These are phyloP conservation scores for Macropis europaea DNA, from an alignment of 2,888 invertebrate genomes.

Conservation along the genomic window DNA sequence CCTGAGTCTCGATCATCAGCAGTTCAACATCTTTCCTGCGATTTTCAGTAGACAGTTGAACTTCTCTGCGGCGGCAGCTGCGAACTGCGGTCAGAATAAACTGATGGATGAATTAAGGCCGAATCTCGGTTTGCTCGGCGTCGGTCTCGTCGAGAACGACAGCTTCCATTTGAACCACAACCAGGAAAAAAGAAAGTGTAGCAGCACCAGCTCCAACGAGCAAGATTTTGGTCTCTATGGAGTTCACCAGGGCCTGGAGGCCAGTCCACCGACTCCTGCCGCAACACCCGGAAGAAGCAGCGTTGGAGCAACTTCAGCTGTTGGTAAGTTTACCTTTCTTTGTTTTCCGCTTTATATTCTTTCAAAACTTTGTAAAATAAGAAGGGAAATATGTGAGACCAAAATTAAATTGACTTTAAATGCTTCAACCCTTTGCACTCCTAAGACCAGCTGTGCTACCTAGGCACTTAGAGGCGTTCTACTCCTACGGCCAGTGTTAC, in stretches of 20 bases:
- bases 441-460: no score
- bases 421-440: no score
- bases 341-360: not conserved
- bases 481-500: no score
- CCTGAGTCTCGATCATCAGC: conserved; percentile 85
- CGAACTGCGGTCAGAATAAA: conserved; percentile 86
- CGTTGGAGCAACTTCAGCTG: conserved; percentile 73
- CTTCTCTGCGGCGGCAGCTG: conserved; percentile 84
- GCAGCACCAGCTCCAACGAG: conserved; percentile 89
- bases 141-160: conserved; percentile 90
- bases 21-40: conserved; percentile 95
- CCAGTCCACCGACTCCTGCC: conserved; percentile 77
- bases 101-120: conserved; percentile 94
- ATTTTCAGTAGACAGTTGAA: conserved; percentile 94
- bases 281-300: conserved; percentile 76
- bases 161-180: conserved; percentile 82
- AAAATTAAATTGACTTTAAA: no score
- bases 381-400: no score
- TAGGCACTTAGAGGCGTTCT: no score
- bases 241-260: conserved; percentile 80
- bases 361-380: no score
- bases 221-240: conserved; percentile 95
- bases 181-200: conserved; percentile 86
- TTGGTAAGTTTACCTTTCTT: conserved; percentile 68
- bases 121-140: conserved; percentile 89